Evolutionary conservation across 2,113 vertebrate species (phyloP), one percentile per base, ranked within the genome.

Genomic region (Petromus typicus): DNA sequence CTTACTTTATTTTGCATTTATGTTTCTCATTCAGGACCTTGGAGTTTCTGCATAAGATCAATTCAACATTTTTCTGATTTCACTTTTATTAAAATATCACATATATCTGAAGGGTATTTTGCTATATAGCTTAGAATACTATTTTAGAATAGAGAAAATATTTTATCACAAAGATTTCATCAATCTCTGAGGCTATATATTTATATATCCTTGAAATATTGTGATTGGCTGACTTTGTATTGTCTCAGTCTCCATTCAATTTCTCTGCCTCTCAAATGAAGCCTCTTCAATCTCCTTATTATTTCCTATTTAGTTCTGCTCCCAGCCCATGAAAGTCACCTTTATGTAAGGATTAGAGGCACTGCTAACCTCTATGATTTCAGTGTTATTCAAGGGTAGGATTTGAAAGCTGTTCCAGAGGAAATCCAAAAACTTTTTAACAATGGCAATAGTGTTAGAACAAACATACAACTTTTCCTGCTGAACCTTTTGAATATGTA

Each of bases 41-140:
- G 48, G 43, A 84, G 79, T 89, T 71, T 91, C 82, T 96, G 8
- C 63, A 92, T 54, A 69, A 96, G 27, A 91, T 64, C 18, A 95
- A 88, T n/a, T n/a, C n/a, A n/a, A 59, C 89, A 75, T 91, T 94
- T 97, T 96, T 94, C 85, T 83, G 51, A 43, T 75, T 90, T 92
- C 27, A 22, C 56, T 23, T 95, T 92, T 86, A 93, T 95, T 91
- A 92, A 96, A 96, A 76, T 76, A 75, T 13, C 48, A 86, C 30
- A 66, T 86, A 93, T 90, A 86, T 64, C 79, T 89, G 23, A 95
- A 89, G 45, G n/a, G 9, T 90, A n/a, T 14, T 20, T 48, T 89
- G 32, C 45, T 91, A 13, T 91, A 82, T 34, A 81, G 76, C 13
- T 87, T 90, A 51, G 3, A 18, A n/a, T 51, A 81, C 81, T 84